Conservation (phyloP, 1,140 invertebrate species). For the Ylistrum balloti region DNA sequence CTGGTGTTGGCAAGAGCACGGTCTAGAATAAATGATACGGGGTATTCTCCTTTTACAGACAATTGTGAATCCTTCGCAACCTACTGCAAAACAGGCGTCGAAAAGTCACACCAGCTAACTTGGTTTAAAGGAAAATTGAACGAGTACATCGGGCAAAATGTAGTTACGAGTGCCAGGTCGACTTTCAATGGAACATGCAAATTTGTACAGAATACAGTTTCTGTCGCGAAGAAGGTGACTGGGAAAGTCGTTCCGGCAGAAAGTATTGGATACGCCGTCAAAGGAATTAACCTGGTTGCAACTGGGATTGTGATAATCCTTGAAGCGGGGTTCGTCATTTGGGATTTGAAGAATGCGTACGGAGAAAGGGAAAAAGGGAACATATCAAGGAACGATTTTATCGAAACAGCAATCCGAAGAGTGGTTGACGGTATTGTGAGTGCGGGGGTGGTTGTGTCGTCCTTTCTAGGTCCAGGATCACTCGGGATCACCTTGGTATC, state of each 20-base stretch:
- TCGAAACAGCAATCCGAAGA: not conserved
- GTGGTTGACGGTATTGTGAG: not conserved
- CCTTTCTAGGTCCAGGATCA: not conserved
- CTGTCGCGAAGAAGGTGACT: not conserved
- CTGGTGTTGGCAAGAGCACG: not conserved
- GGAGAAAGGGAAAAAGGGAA: not conserved
- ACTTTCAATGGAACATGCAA: not conserved
- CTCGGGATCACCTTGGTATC: not conserved
- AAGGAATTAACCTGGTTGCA: not conserved
- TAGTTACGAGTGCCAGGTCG: not conserved
- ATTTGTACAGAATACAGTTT: not conserved
- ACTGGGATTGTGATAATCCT: not conserved
- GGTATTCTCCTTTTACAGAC: not conserved
- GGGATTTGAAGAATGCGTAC: slow-evolving; percentile 44
- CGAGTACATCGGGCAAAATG: not conserved
- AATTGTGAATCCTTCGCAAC: not conserved
- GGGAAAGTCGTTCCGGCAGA: not conserved
- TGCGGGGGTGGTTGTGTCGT: not conserved
- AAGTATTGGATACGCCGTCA: not conserved
- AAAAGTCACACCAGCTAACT: not conserved
- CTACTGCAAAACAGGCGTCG: not conserved
- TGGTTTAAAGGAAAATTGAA: not conserved
- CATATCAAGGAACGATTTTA: slow-evolving; percentile 45
- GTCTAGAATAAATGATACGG: not conserved
- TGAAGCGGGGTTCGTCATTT: slow-evolving; percentile 32